Conservation (phyloP, 2,888 invertebrate genomes). For the Parapristionchus giblindavisi region DNA sequence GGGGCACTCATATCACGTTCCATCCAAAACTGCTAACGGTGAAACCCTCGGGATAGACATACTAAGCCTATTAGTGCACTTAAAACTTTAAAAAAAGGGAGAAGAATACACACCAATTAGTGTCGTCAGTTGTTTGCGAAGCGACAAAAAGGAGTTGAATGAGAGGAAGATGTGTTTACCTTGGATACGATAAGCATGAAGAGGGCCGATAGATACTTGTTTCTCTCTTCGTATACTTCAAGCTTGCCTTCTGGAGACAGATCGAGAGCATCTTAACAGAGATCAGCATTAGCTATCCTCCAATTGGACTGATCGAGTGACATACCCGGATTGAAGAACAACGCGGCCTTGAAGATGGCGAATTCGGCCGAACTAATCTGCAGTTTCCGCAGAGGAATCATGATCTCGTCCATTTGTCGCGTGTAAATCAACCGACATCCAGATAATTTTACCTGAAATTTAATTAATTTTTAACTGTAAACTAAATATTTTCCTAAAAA, state of each 20-base stretch:
- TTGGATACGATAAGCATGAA: constrained; percentile 62
- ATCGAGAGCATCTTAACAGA: constrained; percentile 63
- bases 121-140: too few species aligned
- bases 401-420: constrained; percentile 69
- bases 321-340: constrained; percentile 68
- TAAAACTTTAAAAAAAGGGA: background rate
- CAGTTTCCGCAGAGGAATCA: constrained; percentile 63
- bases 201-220: constrained; percentile 65
- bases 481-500: too few species aligned
- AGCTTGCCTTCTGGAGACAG: constrained; percentile 57
- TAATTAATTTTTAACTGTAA: too few species aligned
- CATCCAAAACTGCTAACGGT: background rate
- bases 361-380: constrained; percentile 63
- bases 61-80: background rate
- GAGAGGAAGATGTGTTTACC: constrained; percentile 38
- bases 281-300: background rate
- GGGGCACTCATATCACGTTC: too few species aligned
- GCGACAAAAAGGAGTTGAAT: background rate
- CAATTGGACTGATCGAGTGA: background rate
- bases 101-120: background rate
- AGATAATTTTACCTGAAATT: constrained; percentile 62
- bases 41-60: background rate
- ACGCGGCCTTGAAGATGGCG: constrained; percentile 66
- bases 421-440: constrained; percentile 68
- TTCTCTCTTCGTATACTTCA: constrained; percentile 62